Percentiles rank a stretch among this genome's conserved stretches.
phyloP scores from a whole-genome alignment of 1,140 invertebrate species.

The Drosophila trapezifrons region DNA sequence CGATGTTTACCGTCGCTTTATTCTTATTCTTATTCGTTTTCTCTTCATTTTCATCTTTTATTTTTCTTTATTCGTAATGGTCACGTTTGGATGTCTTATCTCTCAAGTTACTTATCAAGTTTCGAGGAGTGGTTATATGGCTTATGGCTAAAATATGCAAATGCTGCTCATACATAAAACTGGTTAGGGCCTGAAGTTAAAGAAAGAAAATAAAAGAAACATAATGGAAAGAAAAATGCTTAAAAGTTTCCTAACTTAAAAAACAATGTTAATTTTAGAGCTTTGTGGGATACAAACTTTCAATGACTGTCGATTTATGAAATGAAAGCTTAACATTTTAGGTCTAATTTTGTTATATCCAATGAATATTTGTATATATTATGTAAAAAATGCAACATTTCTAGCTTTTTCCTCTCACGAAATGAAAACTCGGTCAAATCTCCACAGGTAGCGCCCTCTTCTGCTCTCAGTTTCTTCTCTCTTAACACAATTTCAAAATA shows the following conservation, averaged over 20 bases:
- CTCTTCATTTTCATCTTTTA: slow-evolving; percentile 12
- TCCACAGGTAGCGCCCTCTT: slow-evolving; percentile 38
- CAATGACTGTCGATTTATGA: not conserved
- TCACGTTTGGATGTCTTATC: slow-evolving; percentile 68
- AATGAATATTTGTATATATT: not conserved
- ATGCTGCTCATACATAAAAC: slow-evolving; percentile 23
- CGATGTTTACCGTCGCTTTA: not conserved
- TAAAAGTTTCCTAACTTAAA: not conserved
- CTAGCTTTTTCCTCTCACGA: not conserved
- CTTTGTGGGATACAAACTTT: not conserved
- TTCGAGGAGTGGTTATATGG: slow-evolving; percentile 22
- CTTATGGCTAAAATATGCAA: slow-evolving; percentile 54
- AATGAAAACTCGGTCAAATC: slow-evolving; percentile 64
- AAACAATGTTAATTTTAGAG: not conserved
- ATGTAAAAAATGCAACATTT: not conserved
- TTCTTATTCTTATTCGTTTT: slow-evolving; percentile 15
- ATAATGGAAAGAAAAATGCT: slow-evolving; percentile 1
- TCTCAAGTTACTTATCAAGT: slow-evolving; percentile 56
- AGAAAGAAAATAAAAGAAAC: not conserved
- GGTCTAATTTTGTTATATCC: too few relatives aligned
- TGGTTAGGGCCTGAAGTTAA: slow-evolving; percentile 3
- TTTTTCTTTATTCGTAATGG: slow-evolving; percentile 34
- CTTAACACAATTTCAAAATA: slow-evolving; percentile 58
- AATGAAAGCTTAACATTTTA: not conserved
- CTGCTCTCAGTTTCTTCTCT: slow-evolving; percentile 36